Evolutionary conservation across 2,888 invertebrate species (phyloP), one percentile per base, ranked within the genome.

Genomic region (Periphyllus acericola): DNA sequence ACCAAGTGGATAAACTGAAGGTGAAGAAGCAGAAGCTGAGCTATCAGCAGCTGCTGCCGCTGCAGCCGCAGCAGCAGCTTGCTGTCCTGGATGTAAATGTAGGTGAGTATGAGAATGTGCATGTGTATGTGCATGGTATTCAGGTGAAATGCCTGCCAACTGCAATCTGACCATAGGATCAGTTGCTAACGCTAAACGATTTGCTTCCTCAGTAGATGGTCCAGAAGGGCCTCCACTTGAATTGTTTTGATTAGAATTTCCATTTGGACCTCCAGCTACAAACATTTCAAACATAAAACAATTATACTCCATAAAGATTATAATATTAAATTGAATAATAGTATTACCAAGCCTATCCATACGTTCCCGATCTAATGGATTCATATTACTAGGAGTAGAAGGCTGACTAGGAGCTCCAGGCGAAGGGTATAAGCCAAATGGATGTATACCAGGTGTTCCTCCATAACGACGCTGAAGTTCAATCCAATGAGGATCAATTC

Each of bases 131-230:
- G 96, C 96, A 93, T 97, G 97, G 93, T 96, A 96, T 93, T 96
- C 96, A 82, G 95, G 95, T 90, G 94, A 95, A 91, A 96, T 95
- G 91, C 97, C 96, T 90, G 97, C 97, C 97, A 98, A 97, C 93
- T 97, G 97, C 91, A 98, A 93, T 90, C 97, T 95, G 90, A 94
- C 96, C 96, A 98, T 96, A 89, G 97, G 97, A 93, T 98, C 97
- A 90, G 96, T 96, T 89, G 97, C 96, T 91, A 96, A 93, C 89
- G 96, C 96, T 90, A 96, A 92, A 90, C 96, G 93, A 92, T 97
- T 96, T 90, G 96, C 95, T 90, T 94, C 94, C 25, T 89, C 89
- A 83, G 87, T 74, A 81, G 87, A 72, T 46, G 32, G 40, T 14
- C 87, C 87, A 74, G 87, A 32, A 29, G 87, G 87, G 9, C 87